These are phyloP conservation scores for Hyposmocoma kahamanoa DNA, from an alignment of 1,140 invertebrate genomes.

Conservation along the genomic window DNA sequence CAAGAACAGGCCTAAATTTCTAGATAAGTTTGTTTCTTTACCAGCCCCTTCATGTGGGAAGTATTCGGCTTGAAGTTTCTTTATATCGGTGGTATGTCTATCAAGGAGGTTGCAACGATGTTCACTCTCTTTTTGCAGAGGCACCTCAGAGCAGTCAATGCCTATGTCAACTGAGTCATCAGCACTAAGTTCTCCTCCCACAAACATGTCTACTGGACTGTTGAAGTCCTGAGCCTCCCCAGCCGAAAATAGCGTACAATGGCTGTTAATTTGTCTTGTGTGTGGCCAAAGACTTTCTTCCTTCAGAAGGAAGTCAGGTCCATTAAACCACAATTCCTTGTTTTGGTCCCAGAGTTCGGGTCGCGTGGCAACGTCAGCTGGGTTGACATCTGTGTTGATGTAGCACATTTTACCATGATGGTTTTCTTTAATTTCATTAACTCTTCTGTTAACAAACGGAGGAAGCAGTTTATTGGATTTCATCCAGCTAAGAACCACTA, in stretches of 20 bases:
- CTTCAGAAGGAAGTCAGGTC: background rate
- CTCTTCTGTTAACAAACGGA: background rate
- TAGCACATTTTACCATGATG: background rate
- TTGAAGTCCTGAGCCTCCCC: background rate
- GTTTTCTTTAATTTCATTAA: background rate
- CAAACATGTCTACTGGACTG: background rate
- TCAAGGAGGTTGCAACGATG: too few relatives aligned
- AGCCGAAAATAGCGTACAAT: background rate
- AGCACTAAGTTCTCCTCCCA: background rate
- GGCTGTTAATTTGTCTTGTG: background rate
- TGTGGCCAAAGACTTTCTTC: background rate
- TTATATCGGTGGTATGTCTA: constrained; percentile 1
- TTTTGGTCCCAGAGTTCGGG: background rate
- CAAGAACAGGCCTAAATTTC: background rate
- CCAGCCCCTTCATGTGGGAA: constrained; percentile 2
- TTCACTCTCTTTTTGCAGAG: background rate
- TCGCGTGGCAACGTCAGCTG: constrained; percentile 1
- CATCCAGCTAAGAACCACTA: background rate
- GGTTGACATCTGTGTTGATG: background rate
- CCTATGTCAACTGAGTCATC: background rate
- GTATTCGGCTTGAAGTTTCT: constrained; percentile 4
- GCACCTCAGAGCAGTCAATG: background rate
- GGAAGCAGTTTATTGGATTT: background rate
- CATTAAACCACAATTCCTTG: background rate
- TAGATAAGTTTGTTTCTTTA: constrained; percentile 1